Evolutionary conservation across 2,888 invertebrate species (phyloP), one percentile per base, ranked within the genome.

Genomic region (Dasypolia templi): DNA sequence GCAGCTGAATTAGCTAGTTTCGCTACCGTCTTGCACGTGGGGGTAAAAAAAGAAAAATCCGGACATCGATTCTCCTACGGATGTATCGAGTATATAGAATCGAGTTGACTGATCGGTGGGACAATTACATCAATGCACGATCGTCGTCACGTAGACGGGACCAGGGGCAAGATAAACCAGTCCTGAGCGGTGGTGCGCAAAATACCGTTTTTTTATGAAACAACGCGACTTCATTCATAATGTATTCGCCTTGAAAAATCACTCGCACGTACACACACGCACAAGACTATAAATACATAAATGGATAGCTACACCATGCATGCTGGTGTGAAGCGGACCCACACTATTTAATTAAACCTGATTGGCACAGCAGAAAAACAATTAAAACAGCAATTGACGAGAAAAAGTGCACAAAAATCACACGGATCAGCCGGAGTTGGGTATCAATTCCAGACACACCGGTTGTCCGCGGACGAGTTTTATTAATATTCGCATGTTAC

Each of bases 211-310:
- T 93, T 93, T 93, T 93, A 92, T 94, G 86, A 90, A 94, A 92
- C 93, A 92, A 92, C 92, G 90, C 91, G 91, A 92, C 95, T 95
- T 95, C 96, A 96, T 96, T 96, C 96, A 96, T 95, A 95, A 95
- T 96, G 94, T 94, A 95, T 94, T 91, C 89, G 91, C 90, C 91
- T 92, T 93, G 92, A 90, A 93, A 92, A 91, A 91, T 86, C 89
- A 90, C 89, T 84, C 90, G 83, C 89, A 91, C 91, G 87, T 91
- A 91, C 88, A 88, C 89, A 91, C 84, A 89, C 86, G 82, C 84
- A 90, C 67, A 70, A 61, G 67, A 87, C 89, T 91, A 92, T 90
- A 91, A 92, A 93, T 93, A n/a, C n/a, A n/a, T n/a, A 93, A 89
- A 91, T 89, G 87, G 89, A 91, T 91, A 90, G 88, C 71, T 72